A percentile compares a stretch with the other conserved stretches of the same genome.
These are phyloP conservation scores for Prietella phreatophila DNA, from an alignment of 2,113 vertebrate species.

Conservation along the genomic window DNA sequence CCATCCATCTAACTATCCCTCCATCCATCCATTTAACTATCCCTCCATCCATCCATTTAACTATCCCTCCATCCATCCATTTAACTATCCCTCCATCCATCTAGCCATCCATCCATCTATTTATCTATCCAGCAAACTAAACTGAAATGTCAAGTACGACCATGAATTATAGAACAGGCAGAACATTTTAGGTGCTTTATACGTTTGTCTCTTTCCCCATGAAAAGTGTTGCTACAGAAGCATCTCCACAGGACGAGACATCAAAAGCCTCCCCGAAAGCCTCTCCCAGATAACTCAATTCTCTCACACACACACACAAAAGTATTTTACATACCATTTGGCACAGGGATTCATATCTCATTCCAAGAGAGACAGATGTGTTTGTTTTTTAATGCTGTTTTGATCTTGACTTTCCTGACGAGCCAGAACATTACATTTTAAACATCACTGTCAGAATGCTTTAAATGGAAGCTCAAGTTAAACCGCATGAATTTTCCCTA, in stretches of 20 bases:
- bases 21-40: too few species aligned
- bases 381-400: neutral
- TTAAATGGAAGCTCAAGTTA: neutral
- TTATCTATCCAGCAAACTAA: neutral
- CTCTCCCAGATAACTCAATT: slow-evolving; percentile 38
- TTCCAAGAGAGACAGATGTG: neutral
- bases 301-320: neutral
- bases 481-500: neutral
- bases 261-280: slow-evolving; percentile 22
- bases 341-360: slow-evolving; percentile 11
- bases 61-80: too few species aligned
- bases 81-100: too few species aligned
- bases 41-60: too few species aligned
- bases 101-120: neutral
- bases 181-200: slow-evolving; percentile 49
- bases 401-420: slow-evolving; percentile 10
- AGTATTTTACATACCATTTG: slow-evolving; percentile 37
- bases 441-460: neutral
- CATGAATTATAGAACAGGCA: slow-evolving; percentile 51
- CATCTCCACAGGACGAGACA: slow-evolving; percentile 34
- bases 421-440: neutral
- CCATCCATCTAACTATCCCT: too few species aligned
- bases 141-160: slow-evolving; percentile 37
- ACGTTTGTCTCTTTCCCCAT: slow-evolving; percentile 36
- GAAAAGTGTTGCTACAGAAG: slow-evolving; percentile 13